phyloP scores from a whole-genome alignment of 2,113 vertebrate genomes.

The Sapayoa aenigma region DNA sequence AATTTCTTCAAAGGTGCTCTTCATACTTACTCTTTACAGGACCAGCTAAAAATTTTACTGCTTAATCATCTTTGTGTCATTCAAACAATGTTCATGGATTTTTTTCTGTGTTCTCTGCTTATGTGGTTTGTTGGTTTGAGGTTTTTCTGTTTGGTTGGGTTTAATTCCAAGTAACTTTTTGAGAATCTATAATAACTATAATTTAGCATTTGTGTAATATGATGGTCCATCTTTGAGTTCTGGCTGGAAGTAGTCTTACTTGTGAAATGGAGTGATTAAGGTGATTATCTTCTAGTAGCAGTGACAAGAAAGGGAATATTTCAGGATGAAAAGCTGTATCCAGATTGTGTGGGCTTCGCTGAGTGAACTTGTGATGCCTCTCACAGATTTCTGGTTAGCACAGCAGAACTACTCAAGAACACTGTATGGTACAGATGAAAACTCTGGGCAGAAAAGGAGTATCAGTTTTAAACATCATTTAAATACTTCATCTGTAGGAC shows the following conservation, averaged over 20 bases:
- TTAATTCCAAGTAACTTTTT: neutral
- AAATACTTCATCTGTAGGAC: neutral
- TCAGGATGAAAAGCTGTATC: neutral
- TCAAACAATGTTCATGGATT: neutral
- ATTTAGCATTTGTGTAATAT: neutral
- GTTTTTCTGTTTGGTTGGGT: neutral
- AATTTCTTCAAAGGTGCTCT: neutral
- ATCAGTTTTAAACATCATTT: neutral
- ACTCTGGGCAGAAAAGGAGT: neutral
- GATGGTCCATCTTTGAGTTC: neutral
- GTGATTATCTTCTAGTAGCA: neutral
- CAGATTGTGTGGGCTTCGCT: neutral
- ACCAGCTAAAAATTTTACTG: neutral
- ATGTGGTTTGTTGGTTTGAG: neutral
- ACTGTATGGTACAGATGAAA: neutral
- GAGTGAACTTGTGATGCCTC: neutral
- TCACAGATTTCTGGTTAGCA: neutral
- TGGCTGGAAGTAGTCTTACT: neutral
- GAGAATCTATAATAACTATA: neutral
- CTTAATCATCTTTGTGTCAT: neutral
- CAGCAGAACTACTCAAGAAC: neutral
- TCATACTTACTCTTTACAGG: neutral
- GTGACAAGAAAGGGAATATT: neutral
- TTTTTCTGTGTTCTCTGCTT: neutral
- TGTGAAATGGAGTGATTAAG: neutral